Base-by-base conservation (phyloP, 2,888 invertebrate genomes). In the Watsonalla binaria region DNA sequence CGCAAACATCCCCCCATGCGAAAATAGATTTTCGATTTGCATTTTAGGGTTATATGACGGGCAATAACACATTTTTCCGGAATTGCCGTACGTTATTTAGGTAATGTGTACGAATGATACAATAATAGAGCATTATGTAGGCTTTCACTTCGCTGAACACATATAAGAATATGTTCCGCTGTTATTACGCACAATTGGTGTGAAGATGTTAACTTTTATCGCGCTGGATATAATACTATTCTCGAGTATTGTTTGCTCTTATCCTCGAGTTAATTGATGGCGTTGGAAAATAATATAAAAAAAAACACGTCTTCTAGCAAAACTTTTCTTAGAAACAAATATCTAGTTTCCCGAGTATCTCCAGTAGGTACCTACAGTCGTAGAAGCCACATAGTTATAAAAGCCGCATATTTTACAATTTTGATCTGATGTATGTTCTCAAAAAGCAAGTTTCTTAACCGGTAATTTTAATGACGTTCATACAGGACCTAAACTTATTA, bases 1-100 rank as follows among this genome's bases (percentile, higher is more conserved):
- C 74, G 79, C 78, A 84, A 86, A 85, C 79, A 86, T 83, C 72
- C 75, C 78, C 73, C 80, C 76, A 72, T 77, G 74, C 73, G 79
- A 76, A 78, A 82, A 80, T 80, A 80, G 78, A 82, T 86, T n/a
- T n/a, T 83, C 77, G 70, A 84, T 85, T 85, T 84, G 76, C 82
- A 80, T 84, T 82, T 83, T 74, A 76, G 80, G 80, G 79, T 79
- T 75, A 76, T 78, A 74, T 73, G 76, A 74, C 72, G 74, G 65
- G 72, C 70, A 76, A 76, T 80, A 81, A 82, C 74, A 77, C 72
- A 76, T 75, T 77, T 67, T 63, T 58, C 62, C 57, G 62, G 54
- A 59, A 61, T 65, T 59, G 60, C 60, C 60, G 62, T 61, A 62
- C 59, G 63, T 58, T 72, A 65, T 70, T 63, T 65, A 60, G 58